phyloP scores from a whole-genome alignment of 2,113 vertebrate species.

The Chascanopsetta lugubris region DNA sequence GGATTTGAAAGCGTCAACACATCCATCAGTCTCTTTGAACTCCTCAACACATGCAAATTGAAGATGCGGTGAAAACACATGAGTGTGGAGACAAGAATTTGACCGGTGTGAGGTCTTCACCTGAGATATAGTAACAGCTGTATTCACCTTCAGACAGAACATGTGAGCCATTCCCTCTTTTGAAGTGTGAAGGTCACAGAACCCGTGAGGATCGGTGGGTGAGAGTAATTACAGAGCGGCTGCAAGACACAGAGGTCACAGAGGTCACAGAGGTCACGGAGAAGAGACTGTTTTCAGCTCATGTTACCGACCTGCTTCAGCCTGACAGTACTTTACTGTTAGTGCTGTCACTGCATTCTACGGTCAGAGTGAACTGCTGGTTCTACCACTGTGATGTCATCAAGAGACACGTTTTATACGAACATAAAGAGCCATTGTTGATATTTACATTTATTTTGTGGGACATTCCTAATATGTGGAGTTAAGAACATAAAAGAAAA shows the following conservation, averaged over 20 bases:
- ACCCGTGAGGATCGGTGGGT: conserved; percentile 46
- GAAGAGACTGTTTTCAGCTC: conserved; percentile 44
- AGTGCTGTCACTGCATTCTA: conserved; percentile 20
- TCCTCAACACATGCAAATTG: not conserved
- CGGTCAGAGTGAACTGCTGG: not conserved
- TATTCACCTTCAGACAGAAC: conserved; percentile 43
- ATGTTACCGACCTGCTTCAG: conserved; percentile 50
- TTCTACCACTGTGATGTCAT: not conserved
- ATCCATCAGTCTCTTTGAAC: conserved; percentile 3
- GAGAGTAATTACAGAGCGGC: conserved; percentile 76
- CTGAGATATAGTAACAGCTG: conserved; percentile 63
- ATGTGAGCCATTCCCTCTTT: conserved; percentile 50
- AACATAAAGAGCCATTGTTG: not conserved
- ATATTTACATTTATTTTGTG: too few species aligned
- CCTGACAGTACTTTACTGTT: conserved; percentile 32
- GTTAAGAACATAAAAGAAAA: too few species aligned
- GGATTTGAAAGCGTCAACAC: too few species aligned
- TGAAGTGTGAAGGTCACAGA: conserved; percentile 63
- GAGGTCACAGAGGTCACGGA: conserved; percentile 58
- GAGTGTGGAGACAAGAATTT: conserved; percentile 46
- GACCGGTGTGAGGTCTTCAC: conserved; percentile 33
- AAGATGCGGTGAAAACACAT: conserved; percentile 11
- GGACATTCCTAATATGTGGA: too few species aligned
- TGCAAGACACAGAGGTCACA: conserved; percentile 44
- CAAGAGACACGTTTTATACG: not conserved